A percentile compares a stretch with the other conserved stretches of the same genome.
These are phyloP conservation scores for Germaria angustata DNA, from an alignment of 2,888 invertebrate genomes.

Conservation along the genomic window DNA sequence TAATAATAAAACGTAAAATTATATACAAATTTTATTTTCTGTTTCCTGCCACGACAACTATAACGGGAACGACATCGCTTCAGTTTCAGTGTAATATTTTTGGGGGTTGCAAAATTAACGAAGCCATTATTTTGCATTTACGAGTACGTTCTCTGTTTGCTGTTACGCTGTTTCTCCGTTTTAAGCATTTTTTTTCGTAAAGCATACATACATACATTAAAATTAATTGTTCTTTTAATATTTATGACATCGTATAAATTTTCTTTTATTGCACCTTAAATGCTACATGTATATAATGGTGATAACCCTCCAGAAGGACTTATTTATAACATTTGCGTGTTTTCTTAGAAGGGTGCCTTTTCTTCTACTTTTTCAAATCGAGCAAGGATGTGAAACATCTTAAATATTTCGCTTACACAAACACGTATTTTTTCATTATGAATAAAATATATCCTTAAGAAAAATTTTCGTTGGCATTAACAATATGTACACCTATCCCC, in stretches of 20 bases:
- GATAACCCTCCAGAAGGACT: slow-evolving; percentile 45
- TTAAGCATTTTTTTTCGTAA: background rate
- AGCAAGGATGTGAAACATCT: slow-evolving; percentile 11
- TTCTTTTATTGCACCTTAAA: slow-evolving; percentile 66
- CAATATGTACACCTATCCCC: no score
- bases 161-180: background rate
- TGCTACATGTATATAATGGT: slow-evolving; percentile 56
- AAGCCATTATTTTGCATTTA: slow-evolving; percentile 66
- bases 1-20: slow-evolving; percentile 42
- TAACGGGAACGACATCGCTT: slow-evolving; percentile 10
- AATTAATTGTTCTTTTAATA: slow-evolving; percentile 68
- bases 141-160: background rate
- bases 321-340: slow-evolving; percentile 8
- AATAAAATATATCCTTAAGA: background rate
- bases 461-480: background rate
- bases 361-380: background rate
- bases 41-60: background rate
- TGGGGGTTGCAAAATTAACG: slow-evolving; percentile 65
- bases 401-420: background rate
- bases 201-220: slow-evolving; percentile 43
- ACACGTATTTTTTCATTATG: background rate
- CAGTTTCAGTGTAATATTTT: background rate
- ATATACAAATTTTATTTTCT: slow-evolving; percentile 41
- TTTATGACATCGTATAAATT: slow-evolving; percentile 67
- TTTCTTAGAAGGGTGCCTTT: slow-evolving; percentile 21